Evolutionary conservation across 2,797 vertebrate species (phyloP).

Genomic region (Sphenodon punctatus): DNA sequence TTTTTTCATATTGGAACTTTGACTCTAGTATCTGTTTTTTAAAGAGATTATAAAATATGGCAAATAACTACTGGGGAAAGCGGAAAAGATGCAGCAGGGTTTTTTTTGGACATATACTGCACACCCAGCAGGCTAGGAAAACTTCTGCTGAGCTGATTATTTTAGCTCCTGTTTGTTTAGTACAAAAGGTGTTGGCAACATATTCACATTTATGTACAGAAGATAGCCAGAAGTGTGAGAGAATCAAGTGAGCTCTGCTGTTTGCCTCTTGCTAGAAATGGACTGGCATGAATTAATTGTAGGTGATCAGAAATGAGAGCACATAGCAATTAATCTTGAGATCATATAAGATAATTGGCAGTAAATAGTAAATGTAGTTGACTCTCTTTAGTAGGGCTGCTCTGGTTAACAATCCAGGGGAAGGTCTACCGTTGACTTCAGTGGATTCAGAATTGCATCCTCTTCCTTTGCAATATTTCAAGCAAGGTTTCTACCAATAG

Average conservation of each 20-base stretch:
- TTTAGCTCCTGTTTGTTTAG: not conserved
- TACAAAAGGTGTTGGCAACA: not conserved
- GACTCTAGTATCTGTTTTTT: conserved; percentile 31
- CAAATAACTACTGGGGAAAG: conserved; percentile 26
- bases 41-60: conserved; percentile 20
- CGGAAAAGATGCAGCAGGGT: not conserved
- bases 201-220: not conserved
- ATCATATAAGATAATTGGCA: not conserved
- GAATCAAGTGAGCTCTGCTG: not conserved
- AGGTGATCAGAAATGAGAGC: not conserved
- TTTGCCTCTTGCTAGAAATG: not conserved
- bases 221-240: no score
- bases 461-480: not conserved
- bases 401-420: no score
- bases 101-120: conserved; percentile 10
- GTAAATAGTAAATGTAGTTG: not conserved
- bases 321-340: no score
- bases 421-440: no score
- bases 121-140: no score
- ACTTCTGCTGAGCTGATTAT: not conserved
- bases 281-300: conserved; percentile 8
- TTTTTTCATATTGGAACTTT: not conserved
- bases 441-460: no score
- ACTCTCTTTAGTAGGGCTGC: no score
- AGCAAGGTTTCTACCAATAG: conserved; percentile 12